Evolutionary conservation across 2,797 vertebrate species (phyloP).

Genomic region (Sebastes hopkinsi): DNA sequence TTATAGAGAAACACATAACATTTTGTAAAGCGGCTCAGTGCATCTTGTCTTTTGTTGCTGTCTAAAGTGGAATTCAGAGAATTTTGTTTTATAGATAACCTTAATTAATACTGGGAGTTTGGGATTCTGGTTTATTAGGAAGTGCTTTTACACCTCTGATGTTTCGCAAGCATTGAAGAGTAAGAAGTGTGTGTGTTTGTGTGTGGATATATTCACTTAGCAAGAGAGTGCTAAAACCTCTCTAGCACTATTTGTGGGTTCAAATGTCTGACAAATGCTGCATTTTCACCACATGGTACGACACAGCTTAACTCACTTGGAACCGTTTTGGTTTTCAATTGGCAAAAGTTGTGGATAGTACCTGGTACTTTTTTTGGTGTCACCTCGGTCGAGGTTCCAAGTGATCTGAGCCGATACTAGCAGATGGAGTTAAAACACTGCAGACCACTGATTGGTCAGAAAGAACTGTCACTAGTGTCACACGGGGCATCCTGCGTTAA

Average conservation of each 20-base stretch:
- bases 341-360: neutral
- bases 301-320: neutral
- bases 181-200: neutral
- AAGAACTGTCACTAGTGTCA: neutral
- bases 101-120: constrained; percentile 16
- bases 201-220: neutral
- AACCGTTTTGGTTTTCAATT: neutral
- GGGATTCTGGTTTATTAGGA: neutral
- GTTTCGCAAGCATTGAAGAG: neutral
- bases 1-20: constrained; percentile 3
- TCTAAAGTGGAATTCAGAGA: neutral
- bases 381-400: neutral
- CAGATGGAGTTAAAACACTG: neutral
- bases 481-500: neutral
- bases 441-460: neutral
- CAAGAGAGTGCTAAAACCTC: neutral
- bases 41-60: neutral
- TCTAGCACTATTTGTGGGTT: neutral
- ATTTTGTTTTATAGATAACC: neutral
- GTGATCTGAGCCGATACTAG: too few relatives aligned
- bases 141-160: neutral
- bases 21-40: neutral
- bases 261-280: neutral
- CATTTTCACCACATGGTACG: neutral
- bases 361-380: neutral